Evolutionary conservation across 64 coral and sea anemone genomes (phyloP).

Genomic region (Actinia tenebrosa): DNA sequence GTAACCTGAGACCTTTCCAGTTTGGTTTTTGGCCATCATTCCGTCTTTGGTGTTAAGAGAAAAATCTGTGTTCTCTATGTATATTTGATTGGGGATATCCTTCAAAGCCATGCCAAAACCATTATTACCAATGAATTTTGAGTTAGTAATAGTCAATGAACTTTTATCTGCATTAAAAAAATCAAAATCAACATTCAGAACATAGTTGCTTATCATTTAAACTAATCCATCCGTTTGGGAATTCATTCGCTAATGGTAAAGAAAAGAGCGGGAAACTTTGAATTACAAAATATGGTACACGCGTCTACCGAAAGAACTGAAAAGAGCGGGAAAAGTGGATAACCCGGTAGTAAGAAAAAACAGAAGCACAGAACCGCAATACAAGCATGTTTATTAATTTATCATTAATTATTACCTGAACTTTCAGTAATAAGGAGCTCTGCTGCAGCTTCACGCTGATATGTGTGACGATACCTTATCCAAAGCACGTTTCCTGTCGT

Average conservation of each 20-base stretch:
- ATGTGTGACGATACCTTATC: constrained; percentile 51
- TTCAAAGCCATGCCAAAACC: constrained; percentile 37
- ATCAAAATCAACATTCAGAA: no score
- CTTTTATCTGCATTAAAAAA: constrained; percentile 3
- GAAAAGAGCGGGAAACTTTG: no score
- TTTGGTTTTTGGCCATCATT: constrained; percentile 11
- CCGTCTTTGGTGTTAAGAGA: constrained; percentile 35
- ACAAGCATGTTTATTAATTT: no score
- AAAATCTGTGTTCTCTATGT: constrained; percentile 31
- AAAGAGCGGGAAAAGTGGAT: no score
- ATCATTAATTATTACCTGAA: constrained; percentile 24
- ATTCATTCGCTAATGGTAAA: no score
- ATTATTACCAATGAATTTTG: constrained; percentile 44
- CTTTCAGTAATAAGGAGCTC: constrained; percentile 25
- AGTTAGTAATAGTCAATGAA: constrained; percentile 31
- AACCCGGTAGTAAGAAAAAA: no score
- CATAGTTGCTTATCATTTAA: no score
- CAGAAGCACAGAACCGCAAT: no score
- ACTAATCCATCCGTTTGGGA: no score
- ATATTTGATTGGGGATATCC: constrained; percentile 17
- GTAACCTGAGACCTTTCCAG: constrained; percentile 6
- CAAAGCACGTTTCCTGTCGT: constrained; percentile 44
- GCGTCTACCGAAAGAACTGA: no score
- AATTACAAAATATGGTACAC: no score
- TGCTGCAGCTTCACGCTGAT: neutral